Evolutionary conservation across 2,113 vertebrate species (phyloP), one percentile per base, ranked within the genome.

Genomic region (Epinephelus cyanopodus): DNA sequence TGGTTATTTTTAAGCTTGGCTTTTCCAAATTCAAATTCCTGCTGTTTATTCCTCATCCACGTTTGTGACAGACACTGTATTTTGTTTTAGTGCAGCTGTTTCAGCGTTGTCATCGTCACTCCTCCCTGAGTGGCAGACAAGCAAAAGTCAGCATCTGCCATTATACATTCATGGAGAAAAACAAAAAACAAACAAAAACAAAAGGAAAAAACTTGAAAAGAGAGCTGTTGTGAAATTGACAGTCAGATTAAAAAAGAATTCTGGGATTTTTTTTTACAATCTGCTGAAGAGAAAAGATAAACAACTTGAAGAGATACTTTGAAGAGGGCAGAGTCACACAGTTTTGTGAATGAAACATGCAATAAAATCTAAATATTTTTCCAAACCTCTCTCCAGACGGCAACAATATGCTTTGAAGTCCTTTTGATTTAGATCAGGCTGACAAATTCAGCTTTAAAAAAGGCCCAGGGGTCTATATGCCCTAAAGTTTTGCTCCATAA

Each of bases 81-180:
- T 64, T 54, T 19, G 6, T 54, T 54, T 27, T 6, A 56, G 17
- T 4, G 27, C 74, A 45, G 74, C 62, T 27, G 17, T 45, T 53
- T 19, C 15, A 17, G 12, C 2, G 57, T 47, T 33, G 14, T 56
- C 52, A 33, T 61, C 17, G 18, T 37, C 70, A 48, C 11, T 48
- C 42, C 25, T 33, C 27, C 2, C 23, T n/a, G 37, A 77, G 8
- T 57, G 63, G 3, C 61, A 66, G n/a, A 66, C 17, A 15, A 45
- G 50, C 63, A 66, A 27, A 7, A 33, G 63, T 77, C 63, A 77
- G 23, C 63, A 58, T 58, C 53, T 58, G 18, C 23, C 14, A 33
- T 66, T 21, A 45, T 27, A 47, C 17, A 77, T 67, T 47, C 18
- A 57, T 33, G n/a, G 37, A 1, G 12, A 17, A 58, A 12, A 25